Conservation (phyloP, 2,888 invertebrate species). For the Chloroclystis v-ata region DNA sequence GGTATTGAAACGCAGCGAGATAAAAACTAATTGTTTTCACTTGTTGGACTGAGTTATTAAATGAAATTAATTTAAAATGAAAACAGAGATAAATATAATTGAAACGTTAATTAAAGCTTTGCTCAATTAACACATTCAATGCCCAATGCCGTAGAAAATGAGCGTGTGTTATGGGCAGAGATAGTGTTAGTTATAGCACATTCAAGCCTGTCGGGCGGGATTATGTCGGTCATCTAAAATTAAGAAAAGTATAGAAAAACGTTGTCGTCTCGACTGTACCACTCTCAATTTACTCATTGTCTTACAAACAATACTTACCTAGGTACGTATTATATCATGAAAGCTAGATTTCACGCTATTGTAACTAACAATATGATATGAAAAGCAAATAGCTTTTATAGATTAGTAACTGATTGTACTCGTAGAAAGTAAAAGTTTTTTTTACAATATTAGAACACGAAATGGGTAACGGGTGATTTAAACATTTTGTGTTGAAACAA, state of each 20-base stretch:
- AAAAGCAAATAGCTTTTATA: no score
- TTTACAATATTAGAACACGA: no score
- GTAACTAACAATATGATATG: background rate
- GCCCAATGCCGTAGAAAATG: no score
- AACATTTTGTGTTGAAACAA: no score
- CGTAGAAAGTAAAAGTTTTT: conserved; percentile 1
- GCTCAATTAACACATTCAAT: no score
- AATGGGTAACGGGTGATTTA: no score
- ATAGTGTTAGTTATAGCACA: no score
- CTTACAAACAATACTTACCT: conserved; percentile 37
- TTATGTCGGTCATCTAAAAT: no score
- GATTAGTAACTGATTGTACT: no score
- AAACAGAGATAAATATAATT: background rate
- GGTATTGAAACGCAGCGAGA: background rate
- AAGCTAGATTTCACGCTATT: conserved; percentile 23
- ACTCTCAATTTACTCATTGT: conserved; percentile 46
- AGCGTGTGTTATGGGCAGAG: no score
- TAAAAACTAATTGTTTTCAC: background rate
- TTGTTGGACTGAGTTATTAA: background rate
- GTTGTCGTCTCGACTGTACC: conserved; percentile 13
- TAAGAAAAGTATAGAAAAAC: background rate
- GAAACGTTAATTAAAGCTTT: background rate
- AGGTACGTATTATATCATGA: no score
- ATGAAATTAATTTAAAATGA: background rate
- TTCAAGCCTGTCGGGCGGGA: no score